phyloP scores from a whole-genome alignment of 1,140 invertebrate genomes.

The Popillia japonica region DNA sequence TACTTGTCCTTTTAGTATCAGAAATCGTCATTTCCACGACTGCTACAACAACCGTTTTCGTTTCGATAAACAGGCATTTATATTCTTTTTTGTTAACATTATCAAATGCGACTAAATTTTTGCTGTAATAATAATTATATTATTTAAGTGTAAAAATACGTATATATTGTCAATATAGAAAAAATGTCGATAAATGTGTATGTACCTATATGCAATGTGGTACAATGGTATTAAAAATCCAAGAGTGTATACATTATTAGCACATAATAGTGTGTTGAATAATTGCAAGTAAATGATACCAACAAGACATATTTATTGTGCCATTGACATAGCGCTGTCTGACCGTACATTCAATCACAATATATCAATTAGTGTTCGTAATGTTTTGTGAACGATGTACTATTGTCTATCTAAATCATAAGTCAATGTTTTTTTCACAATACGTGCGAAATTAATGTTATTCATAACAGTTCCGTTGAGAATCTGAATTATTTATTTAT shows the following conservation, averaged over 20 bases:
- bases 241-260: constrained; percentile 14
- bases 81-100: too few species aligned
- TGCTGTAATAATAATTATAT: too few species aligned
- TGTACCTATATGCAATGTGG: too few species aligned
- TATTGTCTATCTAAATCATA: constrained; percentile 31
- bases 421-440: constrained; percentile 5
- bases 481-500: neutral
- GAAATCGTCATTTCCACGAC: too few species aligned
- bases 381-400: constrained; percentile 2
- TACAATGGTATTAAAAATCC: neutral
- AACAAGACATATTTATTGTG: constrained; percentile 32
- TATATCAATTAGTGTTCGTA: constrained; percentile 32
- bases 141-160: too few species aligned
- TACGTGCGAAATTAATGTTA: neutral
- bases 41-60: too few species aligned
- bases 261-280: constrained; percentile 27
- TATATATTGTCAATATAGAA: too few species aligned
- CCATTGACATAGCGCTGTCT: constrained; percentile 27
- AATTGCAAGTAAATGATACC: constrained; percentile 21
- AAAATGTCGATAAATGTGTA: neutral
- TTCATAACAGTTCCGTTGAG: neutral
- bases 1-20: too few species aligned
- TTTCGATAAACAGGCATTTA: too few species aligned
- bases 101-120: too few species aligned
- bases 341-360: constrained; percentile 24